Evolutionary conservation across 2,113 vertebrate species (phyloP).

Genomic region (Myiagra hebetior): DNA sequence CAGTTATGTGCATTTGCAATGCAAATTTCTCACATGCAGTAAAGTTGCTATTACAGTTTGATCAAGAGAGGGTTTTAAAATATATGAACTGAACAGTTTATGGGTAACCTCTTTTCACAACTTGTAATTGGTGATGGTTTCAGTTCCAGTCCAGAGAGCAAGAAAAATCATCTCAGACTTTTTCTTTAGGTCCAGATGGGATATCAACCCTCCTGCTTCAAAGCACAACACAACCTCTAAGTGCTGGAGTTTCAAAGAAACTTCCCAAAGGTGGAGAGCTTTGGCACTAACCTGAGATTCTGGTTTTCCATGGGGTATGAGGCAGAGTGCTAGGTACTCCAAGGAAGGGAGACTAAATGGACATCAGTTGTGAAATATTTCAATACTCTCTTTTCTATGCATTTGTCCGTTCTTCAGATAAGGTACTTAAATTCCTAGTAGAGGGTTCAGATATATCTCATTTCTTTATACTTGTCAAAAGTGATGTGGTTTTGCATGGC

Average conservation of each 20-base stretch:
- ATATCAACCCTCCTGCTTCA: neutral
- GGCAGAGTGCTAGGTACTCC: neutral
- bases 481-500: neutral
- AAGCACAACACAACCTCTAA: neutral
- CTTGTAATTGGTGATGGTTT: neutral
- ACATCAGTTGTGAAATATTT: neutral
- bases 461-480: neutral
- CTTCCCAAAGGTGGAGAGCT: neutral
- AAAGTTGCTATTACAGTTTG: constrained; percentile 1
- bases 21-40: constrained; percentile 18
- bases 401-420: neutral
- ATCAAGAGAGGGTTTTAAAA: constrained; percentile 9
- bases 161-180: neutral
- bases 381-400: neutral
- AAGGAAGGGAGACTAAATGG: neutral
- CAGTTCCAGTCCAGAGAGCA: neutral
- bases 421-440: neutral
- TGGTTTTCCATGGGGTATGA: neutral
- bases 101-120: neutral
- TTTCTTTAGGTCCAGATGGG: neutral
- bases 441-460: neutral
- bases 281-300: neutral
- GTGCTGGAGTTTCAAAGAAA: neutral
- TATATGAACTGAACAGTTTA: neutral
- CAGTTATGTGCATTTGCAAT: constrained; percentile 19